phyloP scores from a whole-genome alignment of 2,888 invertebrate genomes.

The Asteroscopus sphinx region DNA sequence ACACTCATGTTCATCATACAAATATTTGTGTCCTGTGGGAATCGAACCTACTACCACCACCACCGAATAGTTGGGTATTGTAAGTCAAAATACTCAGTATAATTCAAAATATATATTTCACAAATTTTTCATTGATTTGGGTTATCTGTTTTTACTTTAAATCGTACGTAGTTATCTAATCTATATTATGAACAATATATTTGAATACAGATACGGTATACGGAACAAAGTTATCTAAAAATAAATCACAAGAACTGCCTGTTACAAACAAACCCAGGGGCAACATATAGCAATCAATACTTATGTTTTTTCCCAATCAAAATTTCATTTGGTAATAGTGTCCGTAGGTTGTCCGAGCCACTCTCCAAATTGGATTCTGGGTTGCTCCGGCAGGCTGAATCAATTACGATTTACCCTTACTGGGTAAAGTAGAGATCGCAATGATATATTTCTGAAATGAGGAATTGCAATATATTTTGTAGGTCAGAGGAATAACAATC shows the following conservation, averaged over 20 bases:
- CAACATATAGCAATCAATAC: constrained; percentile 33
- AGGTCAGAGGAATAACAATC: too few species aligned
- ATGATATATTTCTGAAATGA: constrained; percentile 38
- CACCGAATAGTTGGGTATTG: too few species aligned
- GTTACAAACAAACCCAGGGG: constrained; percentile 19
- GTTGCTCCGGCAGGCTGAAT: constrained; percentile 28
- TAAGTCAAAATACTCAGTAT: too few species aligned
- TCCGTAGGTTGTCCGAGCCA: constrained; percentile 41
- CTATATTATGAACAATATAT: too few species aligned
- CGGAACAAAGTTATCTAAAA: neutral
- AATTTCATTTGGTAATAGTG: constrained; percentile 59
- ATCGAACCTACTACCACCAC: too few species aligned
- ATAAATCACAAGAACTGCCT: constrained; percentile 10
- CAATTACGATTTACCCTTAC: constrained; percentile 41
- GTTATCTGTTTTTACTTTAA: too few species aligned
- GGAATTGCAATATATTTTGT: constrained; percentile 7
- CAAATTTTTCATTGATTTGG: too few species aligned
- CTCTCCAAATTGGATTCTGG: constrained; percentile 56
- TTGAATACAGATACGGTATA: too few species aligned
- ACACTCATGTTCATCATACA: too few species aligned
- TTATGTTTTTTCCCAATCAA: constrained; percentile 58
- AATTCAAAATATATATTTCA: too few species aligned
- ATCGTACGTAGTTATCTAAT: too few species aligned
- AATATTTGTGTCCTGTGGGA: too few species aligned
- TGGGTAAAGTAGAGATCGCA: constrained; percentile 17